These are phyloP conservation scores for Cyanoliseus patagonus DNA, from an alignment of 2,113 vertebrate species.

Conservation along the genomic window DNA sequence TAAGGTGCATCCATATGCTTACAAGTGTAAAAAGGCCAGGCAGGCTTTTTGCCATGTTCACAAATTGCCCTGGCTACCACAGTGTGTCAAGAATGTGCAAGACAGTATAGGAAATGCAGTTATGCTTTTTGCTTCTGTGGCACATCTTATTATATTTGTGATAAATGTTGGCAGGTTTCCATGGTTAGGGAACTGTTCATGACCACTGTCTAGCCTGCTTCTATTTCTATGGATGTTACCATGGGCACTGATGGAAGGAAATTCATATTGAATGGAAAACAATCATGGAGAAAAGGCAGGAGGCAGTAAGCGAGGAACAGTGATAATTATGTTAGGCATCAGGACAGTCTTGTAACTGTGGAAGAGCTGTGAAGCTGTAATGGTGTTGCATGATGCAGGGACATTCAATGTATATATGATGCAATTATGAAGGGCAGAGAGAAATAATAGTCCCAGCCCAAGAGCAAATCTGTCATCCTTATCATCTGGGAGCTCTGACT, in stretches of 20 bases:
- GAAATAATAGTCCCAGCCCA: neutral
- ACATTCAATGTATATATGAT: neutral
- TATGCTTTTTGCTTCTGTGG: neutral
- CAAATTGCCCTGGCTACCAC: conserved; percentile 16
- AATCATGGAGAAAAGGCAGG: neutral
- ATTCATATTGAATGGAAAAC: conserved; percentile 41
- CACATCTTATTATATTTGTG: neutral
- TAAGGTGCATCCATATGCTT: neutral
- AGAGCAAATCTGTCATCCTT: neutral
- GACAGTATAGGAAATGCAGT: neutral
- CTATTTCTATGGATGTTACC: conserved; percentile 67
- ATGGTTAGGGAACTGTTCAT: conserved; percentile 19
- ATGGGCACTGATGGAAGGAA: conserved; percentile 69
- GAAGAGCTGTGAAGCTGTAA: neutral
- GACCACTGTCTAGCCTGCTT: conserved; percentile 12
- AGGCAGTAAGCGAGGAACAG: neutral
- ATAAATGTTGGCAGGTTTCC: conserved; percentile 41
- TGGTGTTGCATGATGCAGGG: neutral
- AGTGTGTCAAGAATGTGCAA: neutral
- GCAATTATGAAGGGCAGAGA: neutral
- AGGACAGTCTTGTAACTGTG: neutral
- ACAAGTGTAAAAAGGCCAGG: conserved; percentile 4
- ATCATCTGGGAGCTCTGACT: neutral
- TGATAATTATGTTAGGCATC: neutral
- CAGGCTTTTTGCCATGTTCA: neutral